Evolutionary conservation across 2,113 vertebrate genomes (phyloP).

Genomic region (Polypterus senegalus): DNA sequence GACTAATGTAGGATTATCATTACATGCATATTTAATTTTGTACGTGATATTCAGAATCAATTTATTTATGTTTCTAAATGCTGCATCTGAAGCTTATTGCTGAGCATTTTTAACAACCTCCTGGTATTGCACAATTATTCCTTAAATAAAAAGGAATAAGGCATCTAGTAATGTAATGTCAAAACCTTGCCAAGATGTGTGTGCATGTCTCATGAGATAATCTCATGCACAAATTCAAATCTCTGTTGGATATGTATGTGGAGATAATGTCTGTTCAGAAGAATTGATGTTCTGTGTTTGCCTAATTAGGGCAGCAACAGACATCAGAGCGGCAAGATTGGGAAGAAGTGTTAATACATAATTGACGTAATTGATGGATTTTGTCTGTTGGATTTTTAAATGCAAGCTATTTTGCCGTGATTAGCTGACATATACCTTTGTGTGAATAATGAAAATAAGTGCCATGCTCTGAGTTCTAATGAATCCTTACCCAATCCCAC

Average conservation of each 20-base stretch:
- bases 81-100: conserved; percentile 28
- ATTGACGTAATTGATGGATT: conserved; percentile 82
- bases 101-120: conserved; percentile 1
- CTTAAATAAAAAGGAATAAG: conserved; percentile 34
- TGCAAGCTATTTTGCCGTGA: conserved; percentile 63
- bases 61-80: conserved; percentile 12
- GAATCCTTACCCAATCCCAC: conserved; percentile 61
- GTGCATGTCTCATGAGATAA: conserved; percentile 53
- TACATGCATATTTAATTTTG: no score
- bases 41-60: no score
- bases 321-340: conserved; percentile 58
- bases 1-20: no score
- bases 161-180: conserved; percentile 37
- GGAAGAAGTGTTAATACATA: conserved; percentile 65
- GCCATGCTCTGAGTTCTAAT: conserved; percentile 56
- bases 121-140: conserved; percentile 41
- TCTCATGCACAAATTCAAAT: conserved; percentile 48
- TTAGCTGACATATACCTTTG: conserved; percentile 66
- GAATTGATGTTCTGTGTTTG: conserved; percentile 47
- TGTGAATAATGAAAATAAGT: conserved; percentile 65
- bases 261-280: conserved; percentile 31
- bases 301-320: conserved; percentile 75
- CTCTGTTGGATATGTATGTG: conserved; percentile 21
- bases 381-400: conserved; percentile 69
- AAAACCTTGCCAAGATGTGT: conserved; percentile 45